Base-by-base conservation (phyloP, 1,140 invertebrate genomes). In the Lethocerus indicus region DNA sequence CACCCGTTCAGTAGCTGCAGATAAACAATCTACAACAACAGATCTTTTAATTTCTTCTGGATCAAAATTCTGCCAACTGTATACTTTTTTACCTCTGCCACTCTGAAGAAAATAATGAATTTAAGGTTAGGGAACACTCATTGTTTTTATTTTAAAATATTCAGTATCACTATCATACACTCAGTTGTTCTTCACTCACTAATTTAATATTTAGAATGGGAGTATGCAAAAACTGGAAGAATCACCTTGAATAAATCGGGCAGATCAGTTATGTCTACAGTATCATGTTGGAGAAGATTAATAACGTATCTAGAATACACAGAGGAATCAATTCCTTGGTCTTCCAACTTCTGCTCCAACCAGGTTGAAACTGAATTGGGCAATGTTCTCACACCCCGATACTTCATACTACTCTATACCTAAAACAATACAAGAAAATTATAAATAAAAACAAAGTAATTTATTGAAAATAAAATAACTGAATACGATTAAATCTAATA, bases 251-350 rank as follows among this genome's bases (percentile, higher is more conserved):
- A 47, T 16, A 36, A 35, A 16, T 21, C 25, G 5, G 49, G 50
- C n/a, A 49, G 9, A 47, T 63, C 55, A 51, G 35, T 39, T 14
- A 43, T 28, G 23, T 58, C 55, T 27, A 56, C 28, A 42, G 51
- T 43, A 23, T 58, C 50, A 60, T 62, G 61, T 58, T 69, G 67
- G 56, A 76, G 61, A 35, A 75, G 59, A 61, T 69, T 73, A 51
- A 75, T 64, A 50, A 75, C 68, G 58, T 73, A 75, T 35, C 70
- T 70, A 59, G 72, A 70, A 64, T 75, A 75, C 57, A 72, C 65
- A 25, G 72, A 63, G 48, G 72, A 68, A 63, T 76, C 72, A 55
- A 76, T 71, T 28, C 73, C 73, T 58, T 72, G 65, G 50, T 67
- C 66, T 60, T 75, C 72, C 59, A 76, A 59, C 61, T 74, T 70